Base-by-base conservation (phyloP, 2,113 vertebrate genomes). In the Turdus rufiventris region DNA sequence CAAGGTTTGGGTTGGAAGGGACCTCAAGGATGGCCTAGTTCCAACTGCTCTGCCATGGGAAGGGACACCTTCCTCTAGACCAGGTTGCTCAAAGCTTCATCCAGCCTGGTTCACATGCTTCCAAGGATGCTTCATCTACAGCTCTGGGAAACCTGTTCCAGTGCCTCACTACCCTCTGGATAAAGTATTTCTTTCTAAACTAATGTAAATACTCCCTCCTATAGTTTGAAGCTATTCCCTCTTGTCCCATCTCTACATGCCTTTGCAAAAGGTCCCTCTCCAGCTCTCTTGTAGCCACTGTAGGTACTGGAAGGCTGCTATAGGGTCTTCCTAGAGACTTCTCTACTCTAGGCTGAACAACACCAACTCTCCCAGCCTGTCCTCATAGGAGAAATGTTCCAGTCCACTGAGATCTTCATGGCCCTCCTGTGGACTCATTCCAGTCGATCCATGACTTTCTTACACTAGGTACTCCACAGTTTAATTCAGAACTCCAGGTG, bases 401-500 rank as follows among this genome's bases (percentile, higher is more conserved):
- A 73, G 36, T 13, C 43, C 43, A 45, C 36, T 45, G 18, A 14
- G 19, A 38, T 51, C 33, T 65, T 80, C 67, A 51, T 12, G 29
- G 15, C 23, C 28, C 12, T 66, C 38, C 5, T 25, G n/a, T 20
- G 10, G 23, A 50, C 23, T 58, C 33, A 65, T 31, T 58, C 53
- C 60, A 73, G 28, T 42, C 38, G 6, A 8, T 45, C 18, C 23
- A 38, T 4, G 2, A 11, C 36, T 33, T 88, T 66, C 43, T 58
- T 45, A 28, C 0, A 0, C 8, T 43, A 36, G 18, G 6, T 23
- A 19, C 7, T 53, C 26, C 50, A 57, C 25, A 50, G 9, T 1
- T 45, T 38, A 16, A 38, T 38, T 15, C 2, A 4, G 18, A 58
- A 66, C 16, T 58, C 23, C 33, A n/a, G 7, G 19, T 28, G 28